These are phyloP conservation scores for Drosophila neocordata DNA, from an alignment of 1,140 invertebrate species.

Conservation along the genomic window DNA sequence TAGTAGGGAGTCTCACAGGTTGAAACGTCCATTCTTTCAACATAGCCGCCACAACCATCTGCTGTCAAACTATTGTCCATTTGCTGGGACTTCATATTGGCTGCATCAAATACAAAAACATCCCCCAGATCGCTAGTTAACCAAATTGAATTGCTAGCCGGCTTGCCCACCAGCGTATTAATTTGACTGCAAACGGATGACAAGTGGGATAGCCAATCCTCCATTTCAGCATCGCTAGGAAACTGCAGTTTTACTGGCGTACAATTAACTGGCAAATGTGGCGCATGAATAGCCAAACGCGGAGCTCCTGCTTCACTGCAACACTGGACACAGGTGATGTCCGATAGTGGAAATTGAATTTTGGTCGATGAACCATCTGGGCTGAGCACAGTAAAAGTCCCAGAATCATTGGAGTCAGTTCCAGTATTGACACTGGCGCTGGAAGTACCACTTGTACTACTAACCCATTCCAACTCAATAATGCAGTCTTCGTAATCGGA, in stretches of 20 bases:
- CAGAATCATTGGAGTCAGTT: slow-evolving; percentile 86
- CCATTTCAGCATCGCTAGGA: slow-evolving; percentile 90
- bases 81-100: slow-evolving; percentile 82
- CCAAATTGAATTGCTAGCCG: slow-evolving; percentile 90
- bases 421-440: slow-evolving; percentile 80
- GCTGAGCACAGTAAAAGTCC: slow-evolving; percentile 90
- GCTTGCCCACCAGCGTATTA: slow-evolving; percentile 87
- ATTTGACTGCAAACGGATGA: slow-evolving; percentile 89
- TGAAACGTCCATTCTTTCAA: slow-evolving; percentile 88
- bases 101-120: slow-evolving; percentile 90
- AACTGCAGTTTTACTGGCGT: slow-evolving; percentile 88
- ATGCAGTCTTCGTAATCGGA: slow-evolving; percentile 88
- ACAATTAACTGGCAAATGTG: slow-evolving; percentile 84
- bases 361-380: slow-evolving; percentile 89
- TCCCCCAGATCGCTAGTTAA: slow-evolving; percentile 90
- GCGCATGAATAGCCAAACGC: slow-evolving; percentile 88
- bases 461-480: slow-evolving; percentile 92
- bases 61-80: slow-evolving; percentile 59
- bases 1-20: slow-evolving; percentile 87
- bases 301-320: slow-evolving; percentile 91
- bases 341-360: slow-evolving; percentile 84
- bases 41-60: slow-evolving; percentile 82
- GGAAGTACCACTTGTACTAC: slow-evolving; percentile 78
- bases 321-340: slow-evolving; percentile 89
- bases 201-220: slow-evolving; percentile 93